Evolutionary conservation across 35 echinoderm and acorn worm genomes (phyloP).

Genomic region (Lytechinus variegatus): DNA sequence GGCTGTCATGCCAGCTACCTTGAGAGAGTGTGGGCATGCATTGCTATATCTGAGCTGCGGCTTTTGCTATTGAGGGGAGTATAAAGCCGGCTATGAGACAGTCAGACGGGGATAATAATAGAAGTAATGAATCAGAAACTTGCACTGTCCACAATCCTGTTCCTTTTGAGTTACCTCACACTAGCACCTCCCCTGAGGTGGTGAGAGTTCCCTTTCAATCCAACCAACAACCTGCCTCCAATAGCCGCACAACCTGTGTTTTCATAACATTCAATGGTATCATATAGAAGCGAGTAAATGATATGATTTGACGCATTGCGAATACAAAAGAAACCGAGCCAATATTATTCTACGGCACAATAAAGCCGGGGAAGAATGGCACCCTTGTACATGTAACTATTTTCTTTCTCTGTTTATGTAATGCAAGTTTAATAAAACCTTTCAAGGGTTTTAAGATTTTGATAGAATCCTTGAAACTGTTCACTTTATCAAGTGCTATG

Average conservation of each 20-base stretch:
- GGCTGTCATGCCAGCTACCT: background rate
- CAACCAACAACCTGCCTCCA: background rate
- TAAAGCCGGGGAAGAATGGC: background rate
- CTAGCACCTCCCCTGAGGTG: background rate
- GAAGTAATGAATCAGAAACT: slow-evolving; percentile 40
- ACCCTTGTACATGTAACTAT: background rate
- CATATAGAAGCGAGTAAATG: slow-evolving; percentile 25
- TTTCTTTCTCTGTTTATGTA: background rate
- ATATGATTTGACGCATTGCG: slow-evolving; percentile 44
- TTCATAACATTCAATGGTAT: slow-evolving; percentile 35
- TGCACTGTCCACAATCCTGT: slow-evolving; percentile 24
- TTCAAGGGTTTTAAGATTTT: background rate
- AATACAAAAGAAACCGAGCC: slow-evolving; percentile 27
- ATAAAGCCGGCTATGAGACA: background rate
- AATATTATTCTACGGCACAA: slow-evolving; percentile 6
- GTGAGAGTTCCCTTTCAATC: background rate
- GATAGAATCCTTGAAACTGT: background rate
- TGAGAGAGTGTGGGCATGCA: background rate
- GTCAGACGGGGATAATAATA: slow-evolving; percentile 40
- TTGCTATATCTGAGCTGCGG: background rate
- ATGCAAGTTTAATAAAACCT: background rate
- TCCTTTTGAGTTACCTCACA: slow-evolving; percentile 16
- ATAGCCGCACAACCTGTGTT: background rate
- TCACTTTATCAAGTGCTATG: background rate
- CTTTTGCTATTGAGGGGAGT: background rate